Base-by-base conservation (phyloP, 2,888 invertebrate genomes). In the Troides oblongomaculatus region DNA sequence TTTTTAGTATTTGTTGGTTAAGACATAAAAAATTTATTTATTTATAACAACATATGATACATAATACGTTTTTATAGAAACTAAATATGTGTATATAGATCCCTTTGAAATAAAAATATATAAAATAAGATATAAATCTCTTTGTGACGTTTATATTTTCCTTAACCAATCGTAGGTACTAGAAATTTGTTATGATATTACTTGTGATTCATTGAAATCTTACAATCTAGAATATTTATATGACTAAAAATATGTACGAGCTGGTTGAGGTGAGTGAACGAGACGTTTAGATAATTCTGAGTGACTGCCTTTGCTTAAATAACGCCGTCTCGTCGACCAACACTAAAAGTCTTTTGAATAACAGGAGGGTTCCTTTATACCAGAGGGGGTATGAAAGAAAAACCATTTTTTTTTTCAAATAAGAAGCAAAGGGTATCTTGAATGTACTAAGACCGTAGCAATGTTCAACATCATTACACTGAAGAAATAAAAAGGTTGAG, bases 391-490 rank as follows among this genome's bases (percentile, higher is more conserved):
- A 79, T 89, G 87, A 90, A 91, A 87, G 82, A 82, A 85, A 84
- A 86, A 83, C 83, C 85, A 87, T 87, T 89, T 89, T 86, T 88
- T 89, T 89, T 82, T 85, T 79, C 66, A 70, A 87, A 89, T 86
- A 85, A 86, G 84, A 84, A 81, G 77, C 73, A 78, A 73, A 78
- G 79, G 81, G 81, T 85, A 87, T 86, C 86, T 86, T 88, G 84
- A 86, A 87, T 87, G 87, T 88, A 85, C 86, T 84, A 80, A 80
- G 84, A 76, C 84, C 81, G 84, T 84, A 84, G 85, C 86, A 85
- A 84, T 88, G 86, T 88, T 89, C 87, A 87, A 88, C 88, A 85
- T 89, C 88, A 90, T 90, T 89, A 89, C 83, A 83, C 83, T 78
- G 81, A 77, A 74, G 81, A 83, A 86, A 86, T 84, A 85, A 84